Base-by-base conservation (phyloP, 2,113 vertebrate species). In the Zosterops pallidus region DNA sequence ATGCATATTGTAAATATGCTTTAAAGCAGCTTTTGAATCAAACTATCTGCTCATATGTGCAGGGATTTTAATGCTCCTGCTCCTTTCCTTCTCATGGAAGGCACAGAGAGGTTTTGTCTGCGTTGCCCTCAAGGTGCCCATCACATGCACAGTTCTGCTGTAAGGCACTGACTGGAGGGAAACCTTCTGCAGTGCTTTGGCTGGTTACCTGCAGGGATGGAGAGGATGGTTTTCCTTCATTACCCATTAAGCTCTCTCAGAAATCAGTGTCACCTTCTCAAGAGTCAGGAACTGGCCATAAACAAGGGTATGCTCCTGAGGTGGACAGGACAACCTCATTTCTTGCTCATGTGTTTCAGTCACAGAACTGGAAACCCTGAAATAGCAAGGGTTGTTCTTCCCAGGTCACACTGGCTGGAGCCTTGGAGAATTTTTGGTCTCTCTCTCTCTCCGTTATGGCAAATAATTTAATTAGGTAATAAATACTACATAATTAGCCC, bases 1-100 rank as follows among this genome's bases (percentile, higher is more conserved):
- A 75, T 15, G 24, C 31, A 31, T 25, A n/a, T 72, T 42, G 42
- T 50, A 72, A 77, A 85, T 65, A 29, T 0, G 6, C 63, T 75
- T 82, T 71, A 84, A 75, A 87, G 84, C 60, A 79, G 87, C 65
- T 84, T 91, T 75, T 44, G 72, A 75, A 68, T 77, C 59, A n/a
- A 81, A 68, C 33, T 44, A 9, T 37, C 63, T 83, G 64, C 71
- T 90, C 19, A 2, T 49, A 70, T 0, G 3, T 83, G 86, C 80
- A 35, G 53, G 90, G 90, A 25, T 79, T 92, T 82, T n/a, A 49
- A 71, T 64, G 55, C 47, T 78, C 41, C 88, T 83, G 90, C 55
- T 86, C 39, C 52, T 88, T 11, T 77, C 26, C 59, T 85, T 8
- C 23, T 46, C 4, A 0, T 10, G 28, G 55, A n/a, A 86, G 52